Evolutionary conservation across 2,113 vertebrate genomes (phyloP).

Genomic region (Xyliphius kryptos): DNA sequence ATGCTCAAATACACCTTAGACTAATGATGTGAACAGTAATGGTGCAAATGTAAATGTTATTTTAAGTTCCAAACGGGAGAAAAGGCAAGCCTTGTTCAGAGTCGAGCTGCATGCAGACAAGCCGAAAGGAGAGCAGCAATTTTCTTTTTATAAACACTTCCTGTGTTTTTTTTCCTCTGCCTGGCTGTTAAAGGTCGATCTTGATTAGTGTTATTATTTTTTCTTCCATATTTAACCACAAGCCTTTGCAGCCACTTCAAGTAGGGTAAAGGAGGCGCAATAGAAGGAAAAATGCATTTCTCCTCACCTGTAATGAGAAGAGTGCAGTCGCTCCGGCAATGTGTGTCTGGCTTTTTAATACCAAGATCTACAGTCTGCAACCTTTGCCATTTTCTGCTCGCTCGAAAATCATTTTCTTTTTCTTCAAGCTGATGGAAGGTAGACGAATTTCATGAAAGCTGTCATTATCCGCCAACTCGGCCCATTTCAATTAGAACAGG

Average conservation of each 20-base stretch:
- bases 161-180: slow-evolving; percentile 14
- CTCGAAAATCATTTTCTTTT: not conserved
- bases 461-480: slow-evolving; percentile 36
- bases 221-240: slow-evolving; percentile 40
- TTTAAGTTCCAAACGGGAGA: not conserved
- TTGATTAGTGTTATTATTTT: slow-evolving; percentile 55
- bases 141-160: slow-evolving; percentile 13
- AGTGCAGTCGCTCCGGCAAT: not conserved
- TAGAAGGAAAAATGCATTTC: not conserved
- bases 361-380: slow-evolving; percentile 2
- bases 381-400: not conserved
- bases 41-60: not conserved
- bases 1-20: too few species aligned
- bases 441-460: slow-evolving; percentile 31
- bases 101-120: slow-evolving; percentile 1
- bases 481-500: slow-evolving; percentile 47
- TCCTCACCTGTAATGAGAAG: slow-evolving; percentile 4
- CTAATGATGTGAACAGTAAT: not conserved
- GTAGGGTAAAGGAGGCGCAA: slow-evolving; percentile 29
- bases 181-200: slow-evolving; percentile 48
- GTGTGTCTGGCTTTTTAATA: not conserved
- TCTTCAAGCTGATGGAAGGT: slow-evolving; percentile 13
- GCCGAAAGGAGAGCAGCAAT: not conserved
- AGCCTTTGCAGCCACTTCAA: slow-evolving; percentile 27
- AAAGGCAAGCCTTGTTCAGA: not conserved